These are phyloP conservation scores for Morone saxatilis DNA, from an alignment of 2,113 vertebrate species.

Conservation along the genomic window DNA sequence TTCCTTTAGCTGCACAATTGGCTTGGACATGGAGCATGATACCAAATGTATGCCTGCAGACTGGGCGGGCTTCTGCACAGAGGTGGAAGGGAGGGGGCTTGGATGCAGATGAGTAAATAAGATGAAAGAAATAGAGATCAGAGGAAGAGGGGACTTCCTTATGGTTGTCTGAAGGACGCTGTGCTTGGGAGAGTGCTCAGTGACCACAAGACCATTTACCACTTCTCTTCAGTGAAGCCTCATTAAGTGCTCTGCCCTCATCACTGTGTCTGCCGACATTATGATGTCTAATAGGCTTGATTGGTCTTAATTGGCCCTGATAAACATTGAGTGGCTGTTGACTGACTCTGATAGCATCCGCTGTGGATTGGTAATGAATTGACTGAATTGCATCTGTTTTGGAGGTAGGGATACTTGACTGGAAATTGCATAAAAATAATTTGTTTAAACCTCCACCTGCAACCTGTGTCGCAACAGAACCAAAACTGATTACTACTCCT, in stretches of 20 bases:
- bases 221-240: constrained; percentile 66
- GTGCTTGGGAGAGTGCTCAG: constrained; percentile 42
- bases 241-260: constrained; percentile 69
- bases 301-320: constrained; percentile 83
- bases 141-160: constrained; percentile 24
- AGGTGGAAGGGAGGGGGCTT: background rate
- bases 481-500: constrained; percentile 2
- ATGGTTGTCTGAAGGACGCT: constrained; percentile 27
- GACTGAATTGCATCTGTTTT: constrained; percentile 74
- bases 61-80: constrained; percentile 11
- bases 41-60: constrained; percentile 54
- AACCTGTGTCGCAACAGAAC: background rate
- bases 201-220: constrained; percentile 63
- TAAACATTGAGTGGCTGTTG: constrained; percentile 83
- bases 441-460: constrained; percentile 50
- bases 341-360: constrained; percentile 80
- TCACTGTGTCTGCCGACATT: constrained; percentile 73
- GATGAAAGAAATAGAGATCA: constrained; percentile 43
- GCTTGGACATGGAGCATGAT: constrained; percentile 75
- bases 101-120: constrained; percentile 50
- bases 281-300: constrained; percentile 80
- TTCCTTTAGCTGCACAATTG: constrained; percentile 85
- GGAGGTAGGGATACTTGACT: constrained; percentile 55
- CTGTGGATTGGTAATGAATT: constrained; percentile 74
- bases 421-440: constrained; percentile 48